Evolutionary conservation across 2,888 invertebrate species (phyloP).

Genomic region (Mycogona germanica): DNA sequence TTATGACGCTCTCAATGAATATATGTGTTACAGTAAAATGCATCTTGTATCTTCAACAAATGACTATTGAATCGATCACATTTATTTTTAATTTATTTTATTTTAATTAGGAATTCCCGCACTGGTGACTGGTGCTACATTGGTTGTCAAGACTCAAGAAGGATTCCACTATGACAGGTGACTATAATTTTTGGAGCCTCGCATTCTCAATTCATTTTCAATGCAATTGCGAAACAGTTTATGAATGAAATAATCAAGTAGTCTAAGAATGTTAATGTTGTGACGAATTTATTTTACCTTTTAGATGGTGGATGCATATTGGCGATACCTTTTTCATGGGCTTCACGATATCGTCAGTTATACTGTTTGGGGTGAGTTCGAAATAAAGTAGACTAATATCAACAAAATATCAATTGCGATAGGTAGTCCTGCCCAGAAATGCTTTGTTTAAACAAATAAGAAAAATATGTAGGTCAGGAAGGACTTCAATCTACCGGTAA

Average conservation of each 20-base stretch:
- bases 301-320: conserved; percentile 16
- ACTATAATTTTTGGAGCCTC: neutral
- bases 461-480: too few species aligned
- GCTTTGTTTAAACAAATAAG: too few species aligned
- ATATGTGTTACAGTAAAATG: neutral
- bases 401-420: too few species aligned
- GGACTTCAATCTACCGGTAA: too few species aligned
- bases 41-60: neutral
- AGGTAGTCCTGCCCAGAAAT: too few species aligned
- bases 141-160: conserved; percentile 15
- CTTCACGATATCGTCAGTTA: conserved; percentile 9
- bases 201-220: too few species aligned
- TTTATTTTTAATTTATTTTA: neutral
- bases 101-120: conserved; percentile 15
- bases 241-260: neutral
- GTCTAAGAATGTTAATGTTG: neutral
- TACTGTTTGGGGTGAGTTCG: conserved; percentile 6
- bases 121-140: conserved; percentile 18
- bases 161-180: conserved; percentile 10
- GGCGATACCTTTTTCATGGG: conserved; percentile 11
- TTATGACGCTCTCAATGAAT: too few species aligned
- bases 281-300: neutral
- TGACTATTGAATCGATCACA: neutral
- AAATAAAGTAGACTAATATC: too few species aligned
- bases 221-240: too few species aligned